phyloP scores from a whole-genome alignment of 2,113 vertebrate genomes.

The Circaetus cinerascens region DNA sequence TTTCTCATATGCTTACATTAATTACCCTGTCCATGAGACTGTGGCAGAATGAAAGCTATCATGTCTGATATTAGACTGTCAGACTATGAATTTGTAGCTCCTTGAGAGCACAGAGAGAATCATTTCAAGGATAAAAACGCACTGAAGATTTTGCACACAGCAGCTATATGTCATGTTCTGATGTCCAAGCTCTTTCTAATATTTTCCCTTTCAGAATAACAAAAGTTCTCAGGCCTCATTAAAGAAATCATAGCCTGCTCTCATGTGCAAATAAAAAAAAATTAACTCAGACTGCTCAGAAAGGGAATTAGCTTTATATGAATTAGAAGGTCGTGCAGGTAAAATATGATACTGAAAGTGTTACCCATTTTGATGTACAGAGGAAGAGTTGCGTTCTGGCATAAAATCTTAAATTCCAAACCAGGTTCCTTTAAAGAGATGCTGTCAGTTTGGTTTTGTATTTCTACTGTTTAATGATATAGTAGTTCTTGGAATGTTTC shows the following conservation, averaged over 20 bases:
- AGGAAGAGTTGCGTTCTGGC: neutral
- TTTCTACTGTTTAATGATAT: neutral
- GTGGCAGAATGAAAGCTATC: conserved; percentile 28
- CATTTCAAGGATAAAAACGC: neutral
- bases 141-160: neutral
- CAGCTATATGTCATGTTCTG: neutral
- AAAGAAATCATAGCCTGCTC: neutral
- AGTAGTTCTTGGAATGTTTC: neutral
- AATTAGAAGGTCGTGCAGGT: neutral
- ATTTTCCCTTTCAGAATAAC: conserved; percentile 18
- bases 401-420: neutral
- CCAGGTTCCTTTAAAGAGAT: neutral
- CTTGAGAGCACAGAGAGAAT: neutral
- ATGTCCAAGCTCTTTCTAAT: neutral
- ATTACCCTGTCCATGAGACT: conserved; percentile 11
- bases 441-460: neutral
- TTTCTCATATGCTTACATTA: conserved; percentile 25
- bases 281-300: neutral
- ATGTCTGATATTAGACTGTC: conserved; percentile 23
- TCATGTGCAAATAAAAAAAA: neutral
- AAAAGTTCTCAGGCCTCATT: neutral
- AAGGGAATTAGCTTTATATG: neutral
- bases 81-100: conserved; percentile 27
- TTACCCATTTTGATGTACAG: neutral
- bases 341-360: neutral